These are phyloP conservation scores for Zygogramma bicolorata DNA, from an alignment of 2,888 invertebrate genomes.

Conservation along the genomic window DNA sequence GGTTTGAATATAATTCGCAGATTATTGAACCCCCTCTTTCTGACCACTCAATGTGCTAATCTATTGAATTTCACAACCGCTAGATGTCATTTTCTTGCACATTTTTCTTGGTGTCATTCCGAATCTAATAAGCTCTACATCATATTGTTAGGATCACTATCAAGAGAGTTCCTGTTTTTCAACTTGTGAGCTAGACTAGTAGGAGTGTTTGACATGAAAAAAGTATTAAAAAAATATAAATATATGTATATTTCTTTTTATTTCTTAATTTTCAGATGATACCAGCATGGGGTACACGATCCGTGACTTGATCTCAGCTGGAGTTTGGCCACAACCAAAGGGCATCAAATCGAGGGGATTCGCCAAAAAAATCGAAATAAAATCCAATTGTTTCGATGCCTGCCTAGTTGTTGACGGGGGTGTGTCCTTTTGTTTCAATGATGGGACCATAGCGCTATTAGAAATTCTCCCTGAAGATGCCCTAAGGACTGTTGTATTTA, in stretches of 20 bases:
- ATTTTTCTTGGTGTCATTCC: too few relatives aligned
- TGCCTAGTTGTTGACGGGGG: slow-evolving; percentile 96
- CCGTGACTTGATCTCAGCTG: slow-evolving; percentile 92
- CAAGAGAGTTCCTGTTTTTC: too few relatives aligned
- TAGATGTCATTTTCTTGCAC: too few relatives aligned
- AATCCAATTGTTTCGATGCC: slow-evolving; percentile 92
- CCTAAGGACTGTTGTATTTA: slow-evolving; percentile 78
- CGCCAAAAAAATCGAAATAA: slow-evolving; percentile 80
- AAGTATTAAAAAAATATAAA: neutral
- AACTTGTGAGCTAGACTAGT: too few relatives aligned
- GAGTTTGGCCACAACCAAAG: slow-evolving; percentile 86
- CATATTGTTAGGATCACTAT: too few relatives aligned
- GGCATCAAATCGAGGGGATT: slow-evolving; percentile 82
- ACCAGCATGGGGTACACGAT: slow-evolving; percentile 89
- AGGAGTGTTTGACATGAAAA: neutral
- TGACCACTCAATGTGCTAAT: too few relatives aligned
- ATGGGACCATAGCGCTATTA: slow-evolving; percentile 88
- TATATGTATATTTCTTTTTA: neutral
- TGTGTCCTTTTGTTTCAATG: slow-evolving; percentile 92
- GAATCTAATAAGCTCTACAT: too few relatives aligned
- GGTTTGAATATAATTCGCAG: too few relatives aligned
- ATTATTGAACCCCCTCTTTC: too few relatives aligned
- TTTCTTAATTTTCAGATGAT: slow-evolving; percentile 71
- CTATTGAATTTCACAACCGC: too few relatives aligned
- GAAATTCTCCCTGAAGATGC: slow-evolving; percentile 90